Conservation (phyloP, 2,113 vertebrate genomes). For the Dolichallabes microphthalmus region DNA sequence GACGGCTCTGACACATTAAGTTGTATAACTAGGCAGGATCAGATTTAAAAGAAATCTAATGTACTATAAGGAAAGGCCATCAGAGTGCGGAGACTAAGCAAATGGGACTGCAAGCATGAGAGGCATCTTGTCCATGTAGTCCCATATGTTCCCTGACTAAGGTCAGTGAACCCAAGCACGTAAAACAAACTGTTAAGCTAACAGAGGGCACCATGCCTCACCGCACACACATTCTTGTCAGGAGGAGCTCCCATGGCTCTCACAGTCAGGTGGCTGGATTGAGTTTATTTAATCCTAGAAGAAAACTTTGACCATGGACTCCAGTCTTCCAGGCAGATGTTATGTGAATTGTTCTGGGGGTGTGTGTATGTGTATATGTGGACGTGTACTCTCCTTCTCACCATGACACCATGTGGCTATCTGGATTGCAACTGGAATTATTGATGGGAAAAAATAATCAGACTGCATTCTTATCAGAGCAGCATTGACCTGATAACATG, state of each 20-base stretch:
- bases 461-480: not conserved
- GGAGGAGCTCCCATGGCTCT: slow-evolving; percentile 41
- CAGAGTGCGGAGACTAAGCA: slow-evolving; percentile 7
- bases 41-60: slow-evolving; percentile 30
- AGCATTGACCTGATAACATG: slow-evolving; percentile 66
- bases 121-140: slow-evolving; percentile 43
- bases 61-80: slow-evolving; percentile 19
- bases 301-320: slow-evolving; percentile 12
- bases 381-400: slow-evolving; percentile 73
- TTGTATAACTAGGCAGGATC: slow-evolving; percentile 8
- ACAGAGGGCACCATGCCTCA: slow-evolving; percentile 49
- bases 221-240: slow-evolving; percentile 45
- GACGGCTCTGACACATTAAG: not conserved
- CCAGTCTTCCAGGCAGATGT: not conserved
- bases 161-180: slow-evolving; percentile 54
- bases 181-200: slow-evolving; percentile 54
- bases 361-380: slow-evolving; percentile 80
- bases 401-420: slow-evolving; percentile 70
- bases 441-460: slow-evolving; percentile 62
- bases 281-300: slow-evolving; percentile 31
- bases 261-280: slow-evolving; percentile 25
- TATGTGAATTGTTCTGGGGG: slow-evolving; percentile 72
- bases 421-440: slow-evolving; percentile 70
- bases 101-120: slow-evolving; percentile 29
- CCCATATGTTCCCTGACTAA: slow-evolving; percentile 51